Evolutionary conservation across 2,888 invertebrate species (phyloP).

Genomic region (Teleogryllus oceanicus): DNA sequence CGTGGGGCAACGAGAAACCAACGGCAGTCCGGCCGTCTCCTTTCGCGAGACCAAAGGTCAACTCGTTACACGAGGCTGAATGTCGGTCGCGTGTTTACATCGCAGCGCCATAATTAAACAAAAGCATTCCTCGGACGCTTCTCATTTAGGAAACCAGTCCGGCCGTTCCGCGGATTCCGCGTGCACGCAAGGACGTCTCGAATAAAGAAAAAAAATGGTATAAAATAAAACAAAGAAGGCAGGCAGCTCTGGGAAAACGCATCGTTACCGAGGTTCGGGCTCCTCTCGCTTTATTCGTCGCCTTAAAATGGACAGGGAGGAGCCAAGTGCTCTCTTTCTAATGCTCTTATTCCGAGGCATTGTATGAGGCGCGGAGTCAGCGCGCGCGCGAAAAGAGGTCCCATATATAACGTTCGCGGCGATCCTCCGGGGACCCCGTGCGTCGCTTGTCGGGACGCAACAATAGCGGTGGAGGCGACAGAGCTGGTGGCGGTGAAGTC

Average conservation of each 20-base stretch:
- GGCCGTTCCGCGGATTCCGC: not conserved
- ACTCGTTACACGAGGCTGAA: not conserved
- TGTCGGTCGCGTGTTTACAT: not conserved
- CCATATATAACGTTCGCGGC: not conserved
- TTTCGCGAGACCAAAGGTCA: not conserved
- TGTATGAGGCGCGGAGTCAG: not conserved
- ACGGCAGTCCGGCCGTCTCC: no score
- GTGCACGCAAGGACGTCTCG: not conserved
- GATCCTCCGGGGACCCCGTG: not conserved
- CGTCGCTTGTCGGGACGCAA: no score
- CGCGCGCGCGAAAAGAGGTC: not conserved
- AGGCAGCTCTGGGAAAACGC: not conserved
- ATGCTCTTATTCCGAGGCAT: not conserved
- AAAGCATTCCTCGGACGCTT: not conserved
- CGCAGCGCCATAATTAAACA: not conserved
- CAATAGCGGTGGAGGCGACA: no score
- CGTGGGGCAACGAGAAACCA: no score
- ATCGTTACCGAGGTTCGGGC: not conserved
- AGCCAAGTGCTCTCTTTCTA: not conserved
- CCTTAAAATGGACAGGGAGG: slow-evolving; percentile 5
- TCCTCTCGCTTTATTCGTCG: not conserved
- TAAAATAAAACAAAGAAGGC: not conserved
- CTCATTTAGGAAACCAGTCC: not conserved
- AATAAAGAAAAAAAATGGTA: not conserved
- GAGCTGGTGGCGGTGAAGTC: no score